phyloP scores from a whole-genome alignment of 2,113 vertebrate species.

The Speoplatyrhinus poulsoni region DNA sequence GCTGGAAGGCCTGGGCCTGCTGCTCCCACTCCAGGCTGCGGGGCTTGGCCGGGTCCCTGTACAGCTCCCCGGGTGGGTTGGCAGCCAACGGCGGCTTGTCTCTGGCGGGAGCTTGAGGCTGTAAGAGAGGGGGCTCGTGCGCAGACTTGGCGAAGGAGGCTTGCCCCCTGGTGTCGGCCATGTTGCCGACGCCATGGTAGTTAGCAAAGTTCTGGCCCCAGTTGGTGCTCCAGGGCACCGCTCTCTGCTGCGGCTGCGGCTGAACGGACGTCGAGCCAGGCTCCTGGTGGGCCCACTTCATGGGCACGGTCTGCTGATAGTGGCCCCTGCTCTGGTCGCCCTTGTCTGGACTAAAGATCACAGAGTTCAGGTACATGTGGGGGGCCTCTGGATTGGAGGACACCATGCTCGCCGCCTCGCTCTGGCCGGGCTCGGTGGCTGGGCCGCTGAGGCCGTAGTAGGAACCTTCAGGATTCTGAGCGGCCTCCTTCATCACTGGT shows the following conservation, averaged over 20 bases:
- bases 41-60: constrained; percentile 79
- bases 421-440: constrained; percentile 75
- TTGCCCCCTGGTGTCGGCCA: constrained; percentile 74
- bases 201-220: constrained; percentile 83
- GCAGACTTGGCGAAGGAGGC: constrained; percentile 68
- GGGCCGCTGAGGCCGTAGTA: constrained; percentile 80
- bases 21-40: constrained; percentile 77
- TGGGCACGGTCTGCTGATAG: constrained; percentile 84
- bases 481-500: constrained; percentile 81
- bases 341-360: constrained; percentile 88
- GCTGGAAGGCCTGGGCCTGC: constrained; percentile 72
- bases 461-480: constrained; percentile 82
- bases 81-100: constrained; percentile 76
- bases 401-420: constrained; percentile 63
- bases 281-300: constrained; percentile 83
- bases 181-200: constrained; percentile 77
- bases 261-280: constrained; percentile 41
- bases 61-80: constrained; percentile 74
- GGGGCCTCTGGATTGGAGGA: constrained; percentile 69
- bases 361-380: constrained; percentile 84
- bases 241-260: constrained; percentile 74
- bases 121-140: constrained; percentile 70
- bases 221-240: constrained; percentile 80
- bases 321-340: constrained; percentile 85
- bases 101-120: constrained; percentile 76